Conservation (phyloP, 2,888 invertebrate species). For the Hermaeophaga mercurialis region DNA sequence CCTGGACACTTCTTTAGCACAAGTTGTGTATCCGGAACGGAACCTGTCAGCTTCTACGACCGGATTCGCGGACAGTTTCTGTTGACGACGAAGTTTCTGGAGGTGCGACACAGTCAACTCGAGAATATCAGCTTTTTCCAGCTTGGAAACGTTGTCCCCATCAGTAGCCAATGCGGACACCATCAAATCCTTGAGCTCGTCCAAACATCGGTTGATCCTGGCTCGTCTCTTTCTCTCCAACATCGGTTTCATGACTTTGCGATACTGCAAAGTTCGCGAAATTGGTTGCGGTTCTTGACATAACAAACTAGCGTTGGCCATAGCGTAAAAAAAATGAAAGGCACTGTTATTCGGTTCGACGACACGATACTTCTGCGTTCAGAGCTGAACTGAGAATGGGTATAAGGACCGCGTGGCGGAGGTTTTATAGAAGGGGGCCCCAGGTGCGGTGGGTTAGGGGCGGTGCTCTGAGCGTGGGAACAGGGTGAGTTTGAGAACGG, state of each 20-base stretch:
- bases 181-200: constrained; percentile 88
- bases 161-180: constrained; percentile 83
- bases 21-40: constrained; percentile 84
- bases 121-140: constrained; percentile 88
- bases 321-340: constrained; percentile 43
- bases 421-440: constrained; percentile 65
- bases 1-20: constrained; percentile 85
- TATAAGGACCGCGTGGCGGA: constrained; percentile 50
- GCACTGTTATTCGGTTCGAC: constrained; percentile 25
- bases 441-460: constrained; percentile 37
- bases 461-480: constrained; percentile 42
- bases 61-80: constrained; percentile 71
- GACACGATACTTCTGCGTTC: constrained; percentile 44
- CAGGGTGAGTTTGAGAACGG: constrained; percentile 24
- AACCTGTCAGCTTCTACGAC: constrained; percentile 80
- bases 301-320: constrained; percentile 39
- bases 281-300: constrained; percentile 59
- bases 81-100: constrained; percentile 80
- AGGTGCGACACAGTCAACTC: constrained; percentile 85
- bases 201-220: constrained; percentile 87
- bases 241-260: constrained; percentile 94
- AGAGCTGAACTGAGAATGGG: constrained; percentile 58
- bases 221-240: constrained; percentile 86
- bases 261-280: constrained; percentile 90
- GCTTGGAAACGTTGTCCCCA: constrained; percentile 84